A percentile compares a stretch with the other conserved stretches of the same genome.
Conservation (phyloP, 2,797 vertebrate genomes). For the Clarias platycephalus region DNA sequence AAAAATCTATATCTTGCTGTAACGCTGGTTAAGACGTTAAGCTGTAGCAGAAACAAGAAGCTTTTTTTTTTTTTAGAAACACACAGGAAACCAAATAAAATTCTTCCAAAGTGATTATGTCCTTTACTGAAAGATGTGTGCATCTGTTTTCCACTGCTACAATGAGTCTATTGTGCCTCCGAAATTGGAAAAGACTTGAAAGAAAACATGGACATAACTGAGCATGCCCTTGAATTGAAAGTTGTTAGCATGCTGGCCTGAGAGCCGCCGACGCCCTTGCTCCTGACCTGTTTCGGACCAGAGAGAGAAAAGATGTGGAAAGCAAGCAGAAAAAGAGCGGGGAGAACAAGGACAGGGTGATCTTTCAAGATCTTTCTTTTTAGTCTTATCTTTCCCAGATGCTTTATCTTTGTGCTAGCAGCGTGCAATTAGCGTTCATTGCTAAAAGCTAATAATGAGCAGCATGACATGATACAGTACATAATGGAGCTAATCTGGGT, state of each 20-base stretch:
- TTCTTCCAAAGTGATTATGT: slow-evolving; percentile 11
- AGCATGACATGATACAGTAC: slow-evolving; percentile 22
- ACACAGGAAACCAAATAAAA: slow-evolving; percentile 1
- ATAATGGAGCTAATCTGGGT: slow-evolving; percentile 35
- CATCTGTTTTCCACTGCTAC: slow-evolving; percentile 20
- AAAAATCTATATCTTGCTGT: not conserved
- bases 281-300: slow-evolving; percentile 41
- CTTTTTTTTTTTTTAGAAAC: not conserved
- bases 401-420: slow-evolving; percentile 6
- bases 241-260: slow-evolving; percentile 31
- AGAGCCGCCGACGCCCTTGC: slow-evolving; percentile 34
- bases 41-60: not conserved
- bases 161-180: slow-evolving; percentile 37
- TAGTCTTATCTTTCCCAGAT: not conserved
- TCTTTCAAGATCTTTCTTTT: not conserved
- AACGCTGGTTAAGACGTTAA: not conserved
- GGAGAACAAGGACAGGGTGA: not conserved
- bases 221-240: slow-evolving; percentile 16
- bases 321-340: not conserved
- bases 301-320: not conserved
- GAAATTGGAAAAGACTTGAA: slow-evolving; percentile 18
- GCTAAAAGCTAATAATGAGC: slow-evolving; percentile 43
- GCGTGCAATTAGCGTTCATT: slow-evolving; percentile 18
- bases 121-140: slow-evolving; percentile 21
- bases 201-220: not conserved